phyloP scores from a whole-genome alignment of 2,888 invertebrate genomes.

The Drosophila macrospina region DNA sequence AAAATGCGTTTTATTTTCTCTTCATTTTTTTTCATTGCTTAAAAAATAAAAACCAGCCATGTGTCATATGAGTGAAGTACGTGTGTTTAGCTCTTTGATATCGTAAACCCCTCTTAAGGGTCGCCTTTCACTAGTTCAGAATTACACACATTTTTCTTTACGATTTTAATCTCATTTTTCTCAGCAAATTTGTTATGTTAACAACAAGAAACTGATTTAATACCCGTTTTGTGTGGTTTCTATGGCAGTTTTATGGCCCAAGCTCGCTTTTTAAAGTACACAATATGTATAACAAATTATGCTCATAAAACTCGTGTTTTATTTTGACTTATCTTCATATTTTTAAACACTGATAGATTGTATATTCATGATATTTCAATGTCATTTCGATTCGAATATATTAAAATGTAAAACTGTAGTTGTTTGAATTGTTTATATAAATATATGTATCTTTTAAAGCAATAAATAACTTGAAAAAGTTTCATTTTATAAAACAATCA shows the following conservation, averaged over 20 bases:
- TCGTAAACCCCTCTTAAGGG: slow-evolving; percentile 20
- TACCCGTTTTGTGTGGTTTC: background rate
- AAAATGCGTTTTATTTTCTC: slow-evolving; percentile 61
- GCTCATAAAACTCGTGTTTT: too few species aligned
- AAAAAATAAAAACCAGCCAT: background rate
- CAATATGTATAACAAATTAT: too few species aligned
- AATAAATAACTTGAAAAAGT: too few species aligned
- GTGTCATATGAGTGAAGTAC: slow-evolving; percentile 5
- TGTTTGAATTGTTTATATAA: too few species aligned
- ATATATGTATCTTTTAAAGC: too few species aligned
- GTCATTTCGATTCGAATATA: too few species aligned
- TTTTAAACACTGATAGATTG: too few species aligned
- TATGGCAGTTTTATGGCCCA: background rate
- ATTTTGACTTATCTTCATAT: too few species aligned
- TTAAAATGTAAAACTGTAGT: too few species aligned
- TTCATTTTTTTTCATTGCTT: slow-evolving; percentile 24
- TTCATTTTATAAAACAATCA: too few species aligned
- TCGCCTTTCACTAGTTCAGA: slow-evolving; percentile 8
- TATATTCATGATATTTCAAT: too few species aligned
- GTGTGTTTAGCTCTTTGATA: slow-evolving; percentile 42
- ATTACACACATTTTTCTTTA: slow-evolving; percentile 16
- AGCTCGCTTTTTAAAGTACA: background rate
- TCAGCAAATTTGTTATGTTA: slow-evolving; percentile 2
- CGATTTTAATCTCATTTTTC: slow-evolving; percentile 16
- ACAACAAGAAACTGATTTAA: background rate